phyloP scores from a whole-genome alignment of 2,888 invertebrate species.

The Eupithecia pulchellata region DNA sequence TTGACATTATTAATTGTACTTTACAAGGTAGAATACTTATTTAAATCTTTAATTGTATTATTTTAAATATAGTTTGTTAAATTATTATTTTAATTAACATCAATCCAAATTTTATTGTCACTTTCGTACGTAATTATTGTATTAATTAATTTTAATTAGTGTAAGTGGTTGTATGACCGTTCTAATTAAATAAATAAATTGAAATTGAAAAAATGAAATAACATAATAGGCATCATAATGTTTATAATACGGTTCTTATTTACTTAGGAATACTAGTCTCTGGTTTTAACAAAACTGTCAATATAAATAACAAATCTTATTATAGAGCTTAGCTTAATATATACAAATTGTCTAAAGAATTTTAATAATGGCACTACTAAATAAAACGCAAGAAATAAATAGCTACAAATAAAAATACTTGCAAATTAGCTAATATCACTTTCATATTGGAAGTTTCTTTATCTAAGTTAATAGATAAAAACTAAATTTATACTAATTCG shows the following conservation, averaged over 20 bases:
- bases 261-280: neutral
- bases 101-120: too few relatives aligned
- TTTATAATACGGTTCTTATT: neutral
- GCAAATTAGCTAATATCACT: conserved; percentile 20
- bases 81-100: too few relatives aligned
- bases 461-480: neutral
- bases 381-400: conserved; percentile 1
- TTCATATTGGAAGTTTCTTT: conserved; percentile 1
- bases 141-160: too few relatives aligned
- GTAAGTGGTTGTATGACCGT: too few relatives aligned
- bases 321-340: neutral
- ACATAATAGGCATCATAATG: neutral
- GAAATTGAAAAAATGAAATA: too few relatives aligned
- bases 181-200: too few relatives aligned
- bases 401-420: neutral
- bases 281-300: neutral
- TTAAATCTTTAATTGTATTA: too few relatives aligned
- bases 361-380: conserved; percentile 26
- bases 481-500: neutral
- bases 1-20: too few relatives aligned
- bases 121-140: too few relatives aligned
- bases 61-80: too few relatives aligned
- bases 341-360: conserved; percentile 19
- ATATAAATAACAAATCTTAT: neutral
- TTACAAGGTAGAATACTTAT: too few relatives aligned